Percentiles rank a stretch among this genome's conserved stretches.
Conservation (phyloP, 2,797 vertebrate genomes). For the Chelon auratus region DNA sequence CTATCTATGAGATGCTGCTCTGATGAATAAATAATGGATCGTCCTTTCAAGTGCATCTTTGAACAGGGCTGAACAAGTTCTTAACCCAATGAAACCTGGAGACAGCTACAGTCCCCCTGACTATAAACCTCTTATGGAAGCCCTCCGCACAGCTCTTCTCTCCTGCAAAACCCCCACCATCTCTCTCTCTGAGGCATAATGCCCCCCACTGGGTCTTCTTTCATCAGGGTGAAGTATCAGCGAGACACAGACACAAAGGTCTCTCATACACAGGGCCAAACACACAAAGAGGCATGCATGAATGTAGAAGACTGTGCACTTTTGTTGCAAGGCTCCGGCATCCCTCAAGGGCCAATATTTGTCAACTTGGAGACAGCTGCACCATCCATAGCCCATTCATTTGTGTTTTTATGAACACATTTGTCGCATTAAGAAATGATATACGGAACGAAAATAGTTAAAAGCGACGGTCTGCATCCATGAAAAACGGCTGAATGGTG, state of each 20-base stretch:
- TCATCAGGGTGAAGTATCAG: conserved; percentile 66
- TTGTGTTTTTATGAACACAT: conserved; percentile 37
- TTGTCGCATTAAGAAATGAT: conserved; percentile 43
- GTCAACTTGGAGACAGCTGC: conserved; percentile 52
- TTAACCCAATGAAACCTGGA: conserved; percentile 73
- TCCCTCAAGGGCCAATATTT: conserved; percentile 36
- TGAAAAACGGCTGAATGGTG: conserved; percentile 49
- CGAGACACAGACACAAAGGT: conserved; percentile 72
- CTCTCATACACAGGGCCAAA: conserved; percentile 56
- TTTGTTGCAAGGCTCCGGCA: conserved; percentile 39
- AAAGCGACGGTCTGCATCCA: conserved; percentile 28
- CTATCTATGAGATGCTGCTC: conserved; percentile 64
- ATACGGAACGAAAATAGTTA: conserved; percentile 22
- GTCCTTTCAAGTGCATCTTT: conserved; percentile 78
- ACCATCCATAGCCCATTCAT: conserved; percentile 39
- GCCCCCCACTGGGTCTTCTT: conserved; percentile 69
- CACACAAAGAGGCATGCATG: conserved; percentile 32
- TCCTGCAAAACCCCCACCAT: conserved; percentile 36
- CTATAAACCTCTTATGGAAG: conserved; percentile 56
- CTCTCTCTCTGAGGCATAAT: conserved; percentile 23
- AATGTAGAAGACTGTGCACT: conserved; percentile 32
- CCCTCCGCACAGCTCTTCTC: conserved; percentile 27
- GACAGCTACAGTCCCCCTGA: conserved; percentile 31
- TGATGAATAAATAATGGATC: conserved; percentile 78
- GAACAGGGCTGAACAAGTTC: conserved; percentile 67